phyloP scores from a whole-genome alignment of 2,888 invertebrate species.

The Mythimna albipuncta region DNA sequence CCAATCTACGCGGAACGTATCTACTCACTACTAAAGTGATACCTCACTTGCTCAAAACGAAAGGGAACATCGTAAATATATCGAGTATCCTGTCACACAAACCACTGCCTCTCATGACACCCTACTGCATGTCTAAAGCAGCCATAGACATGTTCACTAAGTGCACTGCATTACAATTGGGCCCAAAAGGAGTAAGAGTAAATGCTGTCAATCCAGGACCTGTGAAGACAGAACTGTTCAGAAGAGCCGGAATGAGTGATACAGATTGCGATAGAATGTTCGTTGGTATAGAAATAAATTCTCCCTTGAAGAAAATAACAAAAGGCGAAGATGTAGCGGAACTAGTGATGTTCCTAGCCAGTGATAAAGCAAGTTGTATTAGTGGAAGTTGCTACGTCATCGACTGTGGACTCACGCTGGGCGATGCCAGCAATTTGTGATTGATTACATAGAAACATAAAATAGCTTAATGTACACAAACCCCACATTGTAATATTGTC shows the following conservation, averaged over 20 bases:
- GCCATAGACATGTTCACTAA: slow-evolving; percentile 83
- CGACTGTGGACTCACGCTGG: slow-evolving; percentile 79
- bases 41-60: slow-evolving; percentile 75
- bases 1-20: slow-evolving; percentile 81
- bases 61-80: slow-evolving; percentile 81
- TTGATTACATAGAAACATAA: slow-evolving; percentile 59
- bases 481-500: slow-evolving; percentile 15
- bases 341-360: slow-evolving; percentile 78
- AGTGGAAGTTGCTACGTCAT: slow-evolving; percentile 78
- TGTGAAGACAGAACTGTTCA: slow-evolving; percentile 79
- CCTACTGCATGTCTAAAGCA: slow-evolving; percentile 84
- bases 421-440: slow-evolving; percentile 69
- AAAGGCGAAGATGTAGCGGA: slow-evolving; percentile 79
- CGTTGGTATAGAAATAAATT: slow-evolving; percentile 65
- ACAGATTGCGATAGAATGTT: slow-evolving; percentile 72
- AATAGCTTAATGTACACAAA: slow-evolving; percentile 47
- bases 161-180: slow-evolving; percentile 79
- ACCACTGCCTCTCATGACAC: slow-evolving; percentile 73
- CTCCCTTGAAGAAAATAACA: slow-evolving; percentile 75
- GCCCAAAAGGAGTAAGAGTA: slow-evolving; percentile 78
- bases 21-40: slow-evolving; percentile 74
- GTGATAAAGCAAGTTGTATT: slow-evolving; percentile 78
- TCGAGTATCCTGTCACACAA: slow-evolving; percentile 78
- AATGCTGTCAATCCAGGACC: slow-evolving; percentile 84
- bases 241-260: slow-evolving; percentile 74